phyloP scores from a whole-genome alignment of 2,888 invertebrate species.

The Creontiades dilutus region DNA sequence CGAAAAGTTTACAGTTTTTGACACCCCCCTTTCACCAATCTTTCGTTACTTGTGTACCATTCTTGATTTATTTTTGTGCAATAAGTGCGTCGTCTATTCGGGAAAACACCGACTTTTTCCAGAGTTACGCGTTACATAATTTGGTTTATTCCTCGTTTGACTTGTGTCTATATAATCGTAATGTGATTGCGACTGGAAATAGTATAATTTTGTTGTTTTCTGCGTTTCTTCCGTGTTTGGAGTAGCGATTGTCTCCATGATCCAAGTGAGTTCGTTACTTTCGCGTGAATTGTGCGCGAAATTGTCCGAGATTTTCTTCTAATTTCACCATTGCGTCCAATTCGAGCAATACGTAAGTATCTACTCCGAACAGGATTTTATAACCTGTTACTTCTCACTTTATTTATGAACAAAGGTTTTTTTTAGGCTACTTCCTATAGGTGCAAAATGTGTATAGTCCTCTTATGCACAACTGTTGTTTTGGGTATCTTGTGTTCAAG shows the following conservation, averaged over 20 bases:
- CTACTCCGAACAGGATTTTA: background rate
- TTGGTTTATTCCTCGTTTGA: background rate
- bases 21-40: slow-evolving; percentile 22
- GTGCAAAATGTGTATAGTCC: too few species aligned
- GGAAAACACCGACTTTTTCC: slow-evolving; percentile 19
- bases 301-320: background rate
- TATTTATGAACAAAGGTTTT: background rate
- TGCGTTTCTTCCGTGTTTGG: slow-evolving; percentile 9
- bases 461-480: too few species aligned
- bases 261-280: background rate
- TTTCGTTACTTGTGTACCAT: slow-evolving; percentile 22
- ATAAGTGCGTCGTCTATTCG: slow-evolving; percentile 56
- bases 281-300: slow-evolving; percentile 26
- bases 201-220: background rate
- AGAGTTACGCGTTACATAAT: background rate
- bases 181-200: background rate
- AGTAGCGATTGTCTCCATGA: background rate
- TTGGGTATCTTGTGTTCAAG: too few species aligned
- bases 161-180: background rate
- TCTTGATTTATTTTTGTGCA: slow-evolving; percentile 56
- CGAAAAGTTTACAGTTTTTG: slow-evolving; percentile 29
- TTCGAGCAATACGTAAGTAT: slow-evolving; percentile 64
- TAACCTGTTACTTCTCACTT: background rate
- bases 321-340: slow-evolving; percentile 63
- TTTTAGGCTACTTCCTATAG: background rate